phyloP scores from a whole-genome alignment of 2,888 invertebrate genomes.

The Apamea crenata region DNA sequence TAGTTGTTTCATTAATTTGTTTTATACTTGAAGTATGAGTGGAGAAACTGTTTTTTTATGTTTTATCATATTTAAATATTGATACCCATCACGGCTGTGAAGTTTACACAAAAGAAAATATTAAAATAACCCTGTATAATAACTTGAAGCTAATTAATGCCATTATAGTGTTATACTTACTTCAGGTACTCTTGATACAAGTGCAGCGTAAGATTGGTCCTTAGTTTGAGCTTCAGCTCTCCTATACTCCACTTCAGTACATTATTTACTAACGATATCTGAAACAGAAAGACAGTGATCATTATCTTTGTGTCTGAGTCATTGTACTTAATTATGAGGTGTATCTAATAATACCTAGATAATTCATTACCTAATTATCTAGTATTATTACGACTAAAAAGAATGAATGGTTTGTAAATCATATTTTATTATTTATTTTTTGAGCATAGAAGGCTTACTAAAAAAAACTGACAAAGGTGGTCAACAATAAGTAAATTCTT shows the following conservation, averaged over 20 bases:
- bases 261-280: conserved; percentile 98
- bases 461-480: not conserved
- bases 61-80: too few species aligned
- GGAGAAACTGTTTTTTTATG: too few species aligned
- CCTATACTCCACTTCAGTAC: conserved; percentile 98
- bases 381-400: too few species aligned
- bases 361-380: not conserved
- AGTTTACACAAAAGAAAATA: too few species aligned
- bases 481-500: not conserved
- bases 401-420: too few species aligned
- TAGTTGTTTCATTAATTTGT: not conserved
- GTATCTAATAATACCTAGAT: conserved; percentile 16
- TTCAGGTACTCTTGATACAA: conserved; percentile 97
- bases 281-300: conserved; percentile 76
- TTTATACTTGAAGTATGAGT: conserved; percentile 3
- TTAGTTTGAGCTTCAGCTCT: conserved; percentile 96
- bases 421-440: too few species aligned
- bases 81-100: too few species aligned
- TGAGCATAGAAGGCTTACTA: not conserved
- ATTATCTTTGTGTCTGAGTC: not conserved
- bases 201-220: conserved; percentile 96
- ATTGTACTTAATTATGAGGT: not conserved
- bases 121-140: too few species aligned
- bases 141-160: too few species aligned
- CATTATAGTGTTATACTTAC: conserved; percentile 89